Evolutionary conservation across 2,797 vertebrate species (phyloP).

Genomic region (Diglossa cyanea): DNA sequence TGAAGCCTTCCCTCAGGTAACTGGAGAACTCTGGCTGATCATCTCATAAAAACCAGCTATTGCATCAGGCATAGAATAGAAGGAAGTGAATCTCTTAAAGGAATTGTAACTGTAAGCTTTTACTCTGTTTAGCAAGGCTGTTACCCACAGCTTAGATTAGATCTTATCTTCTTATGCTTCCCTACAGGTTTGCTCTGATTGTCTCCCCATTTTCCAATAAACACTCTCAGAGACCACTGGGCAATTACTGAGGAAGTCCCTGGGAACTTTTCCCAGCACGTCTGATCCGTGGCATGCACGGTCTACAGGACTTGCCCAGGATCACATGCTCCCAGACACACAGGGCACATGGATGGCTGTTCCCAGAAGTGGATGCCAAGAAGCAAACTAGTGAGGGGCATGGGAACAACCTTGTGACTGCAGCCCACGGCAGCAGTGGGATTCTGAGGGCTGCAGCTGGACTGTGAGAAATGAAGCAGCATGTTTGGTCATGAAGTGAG

Average conservation of each 20-base stretch:
- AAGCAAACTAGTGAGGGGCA: background rate
- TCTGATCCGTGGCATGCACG: background rate
- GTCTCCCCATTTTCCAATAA: slow-evolving; percentile 14
- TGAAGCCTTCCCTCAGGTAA: background rate
- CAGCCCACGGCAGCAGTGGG: background rate
- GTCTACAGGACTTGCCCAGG: background rate
- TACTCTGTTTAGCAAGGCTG: background rate
- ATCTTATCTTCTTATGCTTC: slow-evolving; percentile 4
- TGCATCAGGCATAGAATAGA: background rate
- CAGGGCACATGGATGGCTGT: background rate
- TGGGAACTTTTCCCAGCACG: background rate
- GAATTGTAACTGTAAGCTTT: slow-evolving; percentile 9
- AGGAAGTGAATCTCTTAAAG: slow-evolving; percentile 16
- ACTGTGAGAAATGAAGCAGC: background rate
- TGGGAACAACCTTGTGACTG: background rate
- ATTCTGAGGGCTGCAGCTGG: background rate
- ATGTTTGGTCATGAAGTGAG: background rate
- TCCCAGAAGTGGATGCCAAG: slow-evolving; percentile 29
- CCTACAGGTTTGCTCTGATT: slow-evolving; percentile 21
- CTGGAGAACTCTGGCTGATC: background rate
- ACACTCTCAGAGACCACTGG: background rate
- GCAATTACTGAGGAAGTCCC: background rate
- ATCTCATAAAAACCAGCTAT: background rate
- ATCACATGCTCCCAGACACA: background rate
- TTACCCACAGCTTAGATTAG: slow-evolving; percentile 26